Evolutionary conservation across 2,888 invertebrate genomes (phyloP).

Genomic region (Exocentrus adspersus): DNA sequence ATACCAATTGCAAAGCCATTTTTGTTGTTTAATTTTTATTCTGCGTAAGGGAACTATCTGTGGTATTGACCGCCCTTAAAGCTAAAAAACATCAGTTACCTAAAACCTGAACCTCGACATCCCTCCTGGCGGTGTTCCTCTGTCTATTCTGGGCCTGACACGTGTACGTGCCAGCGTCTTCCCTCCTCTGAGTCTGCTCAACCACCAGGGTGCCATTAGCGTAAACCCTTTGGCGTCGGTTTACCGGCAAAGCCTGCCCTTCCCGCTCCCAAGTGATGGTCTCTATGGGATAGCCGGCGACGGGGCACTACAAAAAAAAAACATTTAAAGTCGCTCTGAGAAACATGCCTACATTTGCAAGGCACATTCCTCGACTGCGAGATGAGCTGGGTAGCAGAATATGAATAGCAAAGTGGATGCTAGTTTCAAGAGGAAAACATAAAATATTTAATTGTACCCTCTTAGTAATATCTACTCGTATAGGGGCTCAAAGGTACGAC

Average conservation of each 20-base stretch:
- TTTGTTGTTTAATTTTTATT: too few relatives aligned
- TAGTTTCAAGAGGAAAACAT: too few relatives aligned
- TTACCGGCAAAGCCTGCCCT: slow-evolving; percentile 85
- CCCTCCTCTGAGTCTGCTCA: slow-evolving; percentile 83
- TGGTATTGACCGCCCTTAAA: too few relatives aligned
- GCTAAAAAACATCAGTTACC: too few relatives aligned
- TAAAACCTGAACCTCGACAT: slow-evolving; percentile 79
- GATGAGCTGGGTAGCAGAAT: too few relatives aligned
- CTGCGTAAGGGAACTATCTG: too few relatives aligned
- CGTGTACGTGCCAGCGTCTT: slow-evolving; percentile 90
- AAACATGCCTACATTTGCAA: neutral
- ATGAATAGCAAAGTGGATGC: too few relatives aligned
- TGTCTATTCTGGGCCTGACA: slow-evolving; percentile 89
- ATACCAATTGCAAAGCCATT: too few relatives aligned
- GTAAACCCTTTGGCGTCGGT: slow-evolving; percentile 88
- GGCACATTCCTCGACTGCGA: too few relatives aligned
- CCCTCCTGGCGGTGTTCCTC: slow-evolving; percentile 79
- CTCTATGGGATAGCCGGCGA: slow-evolving; percentile 89
- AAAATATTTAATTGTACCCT: too few relatives aligned
- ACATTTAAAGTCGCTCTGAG: neutral
- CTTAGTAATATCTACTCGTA: too few relatives aligned
- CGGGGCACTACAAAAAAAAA: slow-evolving; percentile 71
- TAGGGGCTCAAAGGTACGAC: too few relatives aligned
- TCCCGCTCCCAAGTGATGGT: slow-evolving; percentile 91
- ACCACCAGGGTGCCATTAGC: slow-evolving; percentile 88